A percentile compares a stretch with the other conserved stretches of the same genome.
Conservation (phyloP, 2,888 invertebrate species). For the Trachelus stipa region DNA sequence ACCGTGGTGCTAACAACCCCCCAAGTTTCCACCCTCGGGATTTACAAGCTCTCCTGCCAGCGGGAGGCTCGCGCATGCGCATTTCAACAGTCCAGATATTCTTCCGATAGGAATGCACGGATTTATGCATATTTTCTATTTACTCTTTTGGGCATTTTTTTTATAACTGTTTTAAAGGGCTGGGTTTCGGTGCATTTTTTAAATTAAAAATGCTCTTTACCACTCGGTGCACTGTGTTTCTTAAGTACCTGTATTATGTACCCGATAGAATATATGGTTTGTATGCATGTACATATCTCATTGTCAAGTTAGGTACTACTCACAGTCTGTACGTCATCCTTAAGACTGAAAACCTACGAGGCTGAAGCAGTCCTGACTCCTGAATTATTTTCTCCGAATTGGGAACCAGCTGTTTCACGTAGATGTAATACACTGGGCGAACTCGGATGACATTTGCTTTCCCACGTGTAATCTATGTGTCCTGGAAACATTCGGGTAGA, state of each 20-base stretch:
- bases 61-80: not conserved
- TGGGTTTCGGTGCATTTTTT: not conserved
- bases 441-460: conserved; percentile 20
- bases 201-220: not conserved
- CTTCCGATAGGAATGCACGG: not conserved
- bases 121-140: not conserved
- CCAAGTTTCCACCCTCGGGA: conserved; percentile 32
- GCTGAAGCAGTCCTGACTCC: not conserved
- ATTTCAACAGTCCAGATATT: not conserved
- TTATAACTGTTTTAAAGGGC: not conserved
- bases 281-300: not conserved
- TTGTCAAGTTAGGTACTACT: not conserved
- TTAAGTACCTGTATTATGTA: not conserved
- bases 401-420: conserved; percentile 8
- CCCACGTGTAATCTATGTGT: conserved; percentile 18
- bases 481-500: conserved; percentile 13
- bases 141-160: not conserved
- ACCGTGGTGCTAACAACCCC: conserved; percentile 32
- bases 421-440: conserved; percentile 15
- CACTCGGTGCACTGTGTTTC: not conserved
- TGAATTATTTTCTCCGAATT: conserved; percentile 3
- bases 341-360: not conserved
- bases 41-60: conserved; percentile 1
- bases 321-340: not conserved
- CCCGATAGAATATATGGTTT: not conserved